phyloP scores from a whole-genome alignment of 2,888 invertebrate species.

The Monochamus alternatus region DNA sequence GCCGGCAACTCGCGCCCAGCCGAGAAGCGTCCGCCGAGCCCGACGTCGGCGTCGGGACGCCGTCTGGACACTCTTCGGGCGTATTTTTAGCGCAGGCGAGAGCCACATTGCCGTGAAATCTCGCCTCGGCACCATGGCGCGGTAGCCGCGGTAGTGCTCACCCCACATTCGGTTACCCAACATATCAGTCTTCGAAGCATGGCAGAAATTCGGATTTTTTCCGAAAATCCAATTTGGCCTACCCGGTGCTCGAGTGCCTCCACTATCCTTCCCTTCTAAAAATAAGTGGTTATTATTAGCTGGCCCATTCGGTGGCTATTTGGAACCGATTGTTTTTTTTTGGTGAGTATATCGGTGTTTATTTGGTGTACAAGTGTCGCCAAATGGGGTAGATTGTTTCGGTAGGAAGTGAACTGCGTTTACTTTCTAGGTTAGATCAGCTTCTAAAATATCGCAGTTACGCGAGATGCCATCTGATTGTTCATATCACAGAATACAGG shows the following conservation, averaged over 20 bases:
- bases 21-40: slow-evolving; percentile 4
- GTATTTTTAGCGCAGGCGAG: slow-evolving; percentile 40
- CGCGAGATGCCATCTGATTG: slow-evolving; percentile 31
- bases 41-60: slow-evolving; percentile 43
- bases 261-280: slow-evolving; percentile 37
- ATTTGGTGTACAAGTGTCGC: not conserved
- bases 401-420: not conserved
- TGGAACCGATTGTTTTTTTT: slow-evolving; percentile 18
- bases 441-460: slow-evolving; percentile 34
- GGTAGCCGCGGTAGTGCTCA: slow-evolving; percentile 20
- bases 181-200: slow-evolving; percentile 27
- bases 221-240: slow-evolving; percentile 12
- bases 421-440: slow-evolving; percentile 19
- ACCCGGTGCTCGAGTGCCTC: slow-evolving; percentile 6
- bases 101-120: slow-evolving; percentile 34
- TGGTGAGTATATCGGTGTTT: slow-evolving; percentile 13
- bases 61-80: slow-evolving; percentile 29
- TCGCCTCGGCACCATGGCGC: slow-evolving; percentile 28
- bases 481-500: not conserved
- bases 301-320: slow-evolving; percentile 26
- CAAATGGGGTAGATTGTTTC: not conserved
- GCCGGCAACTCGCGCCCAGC: not conserved
- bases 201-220: slow-evolving; percentile 13
- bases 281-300: slow-evolving; percentile 50
- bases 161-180: slow-evolving; percentile 11